Evolutionary conservation across 2,113 vertebrate species (phyloP).

Genomic region (Poeciliopsis occidentalis): DNA sequence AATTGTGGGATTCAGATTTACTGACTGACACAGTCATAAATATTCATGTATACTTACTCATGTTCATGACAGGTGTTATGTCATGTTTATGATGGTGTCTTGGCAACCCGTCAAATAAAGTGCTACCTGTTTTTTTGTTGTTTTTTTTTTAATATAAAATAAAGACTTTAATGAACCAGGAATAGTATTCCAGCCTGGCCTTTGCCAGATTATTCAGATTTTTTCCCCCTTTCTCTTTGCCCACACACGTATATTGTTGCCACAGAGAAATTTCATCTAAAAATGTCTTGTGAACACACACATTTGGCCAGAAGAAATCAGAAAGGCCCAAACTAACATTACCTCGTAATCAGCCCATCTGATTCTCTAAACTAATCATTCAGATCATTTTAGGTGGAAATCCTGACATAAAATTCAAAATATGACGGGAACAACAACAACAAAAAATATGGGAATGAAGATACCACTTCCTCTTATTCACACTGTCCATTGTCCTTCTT

Average conservation of each 20-base stretch:
- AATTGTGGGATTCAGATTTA: not conserved
- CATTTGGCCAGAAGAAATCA: conserved; percentile 20
- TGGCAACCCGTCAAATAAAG: too few species aligned
- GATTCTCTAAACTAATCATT: not conserved
- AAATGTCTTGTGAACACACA: conserved; percentile 1
- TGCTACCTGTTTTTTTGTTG: too few species aligned
- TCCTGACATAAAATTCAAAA: not conserved
- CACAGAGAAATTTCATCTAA: not conserved
- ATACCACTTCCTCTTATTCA: not conserved
- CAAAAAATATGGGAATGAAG: not conserved
- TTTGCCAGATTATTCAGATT: not conserved
- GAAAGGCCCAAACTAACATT: conserved; percentile 35
- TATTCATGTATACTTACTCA: too few species aligned
- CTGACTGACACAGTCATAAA: too few species aligned
- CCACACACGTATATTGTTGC: not conserved
- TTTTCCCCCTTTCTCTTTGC: not conserved
- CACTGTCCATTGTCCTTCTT: conserved; percentile 29
- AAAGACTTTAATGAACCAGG: not conserved
- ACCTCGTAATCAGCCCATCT: conserved; percentile 35
- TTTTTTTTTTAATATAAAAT: not conserved
- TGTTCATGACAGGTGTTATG: too few species aligned
- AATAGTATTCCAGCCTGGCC: too few species aligned
- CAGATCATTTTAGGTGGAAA: not conserved
- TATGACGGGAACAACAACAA: not conserved
- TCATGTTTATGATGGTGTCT: too few species aligned